These are phyloP conservation scores for Falco biarmicus DNA, from an alignment of 2,797 vertebrate genomes.

Conservation along the genomic window DNA sequence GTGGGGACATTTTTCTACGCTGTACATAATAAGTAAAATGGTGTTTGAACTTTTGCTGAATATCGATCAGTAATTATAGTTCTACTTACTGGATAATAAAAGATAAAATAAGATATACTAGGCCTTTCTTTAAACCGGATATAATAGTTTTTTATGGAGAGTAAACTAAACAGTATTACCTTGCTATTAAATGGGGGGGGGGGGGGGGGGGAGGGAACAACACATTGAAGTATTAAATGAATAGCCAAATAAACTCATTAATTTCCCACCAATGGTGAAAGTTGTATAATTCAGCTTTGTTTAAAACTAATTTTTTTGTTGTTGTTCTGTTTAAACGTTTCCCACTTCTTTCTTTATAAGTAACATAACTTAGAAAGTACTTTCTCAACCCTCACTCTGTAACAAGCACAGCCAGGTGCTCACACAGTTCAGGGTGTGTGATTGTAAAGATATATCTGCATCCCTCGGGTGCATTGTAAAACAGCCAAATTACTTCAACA, in stretches of 20 bases:
- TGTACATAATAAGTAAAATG: neutral
- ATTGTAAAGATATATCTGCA: conserved; percentile 38
- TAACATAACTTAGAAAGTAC: neutral
- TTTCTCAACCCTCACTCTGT: neutral
- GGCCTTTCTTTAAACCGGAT: conserved; percentile 8
- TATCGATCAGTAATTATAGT: neutral
- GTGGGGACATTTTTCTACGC: neutral
- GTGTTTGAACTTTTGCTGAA: neutral
- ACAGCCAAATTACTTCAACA: conserved; percentile 61
- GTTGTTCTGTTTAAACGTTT: neutral
- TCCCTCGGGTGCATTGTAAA: conserved; percentile 53
- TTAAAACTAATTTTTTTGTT: neutral
- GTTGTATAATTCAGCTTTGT: neutral
- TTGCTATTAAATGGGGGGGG: neutral
- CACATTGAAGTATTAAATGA: neutral
- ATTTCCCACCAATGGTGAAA: neutral
- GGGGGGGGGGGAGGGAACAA: neutral
- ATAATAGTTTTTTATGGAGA: neutral
- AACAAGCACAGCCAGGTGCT: conserved; percentile 56
- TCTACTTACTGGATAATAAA: neutral
- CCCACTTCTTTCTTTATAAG: neutral
- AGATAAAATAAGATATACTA: neutral
- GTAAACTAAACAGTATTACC: neutral
- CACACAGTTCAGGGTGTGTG: neutral
- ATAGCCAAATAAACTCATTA: neutral